Evolutionary conservation across 2,888 invertebrate species (phyloP).

Genomic region (Pristionchus maxplancki): DNA sequence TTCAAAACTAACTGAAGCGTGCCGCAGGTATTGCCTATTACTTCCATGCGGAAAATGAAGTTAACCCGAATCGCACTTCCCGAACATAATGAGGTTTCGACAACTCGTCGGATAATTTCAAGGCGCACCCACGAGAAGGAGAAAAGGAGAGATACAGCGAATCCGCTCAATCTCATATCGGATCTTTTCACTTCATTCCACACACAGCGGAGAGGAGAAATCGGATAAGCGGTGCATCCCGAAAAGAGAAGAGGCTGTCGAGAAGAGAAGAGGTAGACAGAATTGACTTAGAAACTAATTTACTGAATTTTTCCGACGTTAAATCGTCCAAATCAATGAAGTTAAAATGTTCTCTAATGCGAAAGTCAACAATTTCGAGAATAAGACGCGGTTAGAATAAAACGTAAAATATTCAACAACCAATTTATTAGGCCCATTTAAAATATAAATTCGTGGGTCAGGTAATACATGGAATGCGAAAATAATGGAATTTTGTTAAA

Average conservation of each 20-base stretch:
- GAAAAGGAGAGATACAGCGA: neutral
- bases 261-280: neutral
- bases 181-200: conserved; percentile 43
- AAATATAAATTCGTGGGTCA: no score
- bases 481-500: neutral
- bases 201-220: neutral
- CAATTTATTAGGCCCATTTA: neutral
- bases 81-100: neutral
- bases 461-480: neutral
- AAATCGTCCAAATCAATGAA: no score
- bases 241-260: neutral
- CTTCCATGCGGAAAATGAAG: neutral
- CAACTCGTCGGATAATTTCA: neutral
- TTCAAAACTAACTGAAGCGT: no score
- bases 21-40: neutral
- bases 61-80: neutral
- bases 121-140: neutral
- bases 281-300: conserved; percentile 41
- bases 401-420: neutral
- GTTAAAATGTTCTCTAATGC: no score
- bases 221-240: neutral
- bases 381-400: no score
- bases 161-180: conserved; percentile 14
- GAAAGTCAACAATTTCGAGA: no score
- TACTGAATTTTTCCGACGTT: no score